phyloP scores from a whole-genome alignment of 2,797 vertebrate genomes.

The Sebastiscus tertius region DNA sequence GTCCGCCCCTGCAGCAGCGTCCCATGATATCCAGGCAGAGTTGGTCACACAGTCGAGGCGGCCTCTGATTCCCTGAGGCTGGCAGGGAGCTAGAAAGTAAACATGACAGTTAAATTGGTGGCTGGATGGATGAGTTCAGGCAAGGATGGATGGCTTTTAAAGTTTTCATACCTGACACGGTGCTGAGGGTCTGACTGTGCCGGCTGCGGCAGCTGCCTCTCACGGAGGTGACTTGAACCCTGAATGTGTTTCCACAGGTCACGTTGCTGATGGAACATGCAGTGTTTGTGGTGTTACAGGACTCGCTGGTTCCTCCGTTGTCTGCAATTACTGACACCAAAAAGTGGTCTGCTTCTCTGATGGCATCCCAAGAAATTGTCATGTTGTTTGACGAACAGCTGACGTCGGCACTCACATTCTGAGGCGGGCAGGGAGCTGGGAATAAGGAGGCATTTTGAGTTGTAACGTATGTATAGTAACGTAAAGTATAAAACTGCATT shows the following conservation, averaged over 20 bases:
- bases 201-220: conserved; percentile 60
- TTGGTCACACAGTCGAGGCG: conserved; percentile 75
- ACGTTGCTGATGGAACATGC: conserved; percentile 56
- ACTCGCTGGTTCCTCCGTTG: conserved; percentile 16
- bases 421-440: conserved; percentile 75
- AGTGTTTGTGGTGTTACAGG: conserved; percentile 68
- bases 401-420: conserved; percentile 62
- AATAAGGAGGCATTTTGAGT: not conserved
- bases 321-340: conserved; percentile 37
- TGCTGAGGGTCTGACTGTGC: conserved; percentile 23
- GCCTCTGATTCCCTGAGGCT: conserved; percentile 65
- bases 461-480: not conserved
- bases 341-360: conserved; percentile 55
- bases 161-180: conserved; percentile 61
- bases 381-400: conserved; percentile 61
- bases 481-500: not conserved
- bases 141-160: too few relatives aligned
- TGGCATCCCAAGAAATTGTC: conserved; percentile 65
- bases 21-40: conserved; percentile 77
- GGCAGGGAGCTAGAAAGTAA: conserved; percentile 76
- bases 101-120: not conserved
- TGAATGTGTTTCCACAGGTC: conserved; percentile 70
- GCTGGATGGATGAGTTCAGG: not conserved
- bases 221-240: conserved; percentile 62
- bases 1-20: conserved; percentile 45